These are phyloP conservation scores for Calameuta filiformis DNA, from an alignment of 2,888 invertebrate species.

Conservation along the genomic window DNA sequence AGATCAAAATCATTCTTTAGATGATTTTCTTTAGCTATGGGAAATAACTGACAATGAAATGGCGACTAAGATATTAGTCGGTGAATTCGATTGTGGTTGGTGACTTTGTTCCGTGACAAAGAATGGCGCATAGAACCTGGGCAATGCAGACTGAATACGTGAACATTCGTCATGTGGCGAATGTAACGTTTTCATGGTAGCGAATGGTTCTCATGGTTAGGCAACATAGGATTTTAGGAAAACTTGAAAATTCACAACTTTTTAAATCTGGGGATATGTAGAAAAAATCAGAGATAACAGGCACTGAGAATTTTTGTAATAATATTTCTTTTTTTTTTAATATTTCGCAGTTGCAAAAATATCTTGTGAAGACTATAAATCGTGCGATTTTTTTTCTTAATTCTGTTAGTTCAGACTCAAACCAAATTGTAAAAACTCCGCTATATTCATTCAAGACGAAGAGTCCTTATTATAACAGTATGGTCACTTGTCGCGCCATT, in stretches of 20 bases:
- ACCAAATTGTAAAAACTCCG: conserved; percentile 7
- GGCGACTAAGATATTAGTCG: conserved; percentile 8
- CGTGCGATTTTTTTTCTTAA: conserved; percentile 13
- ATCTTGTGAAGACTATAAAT: conserved; percentile 20
- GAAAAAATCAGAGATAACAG: neutral
- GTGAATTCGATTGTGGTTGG: conserved; percentile 20
- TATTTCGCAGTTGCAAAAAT: neutral
- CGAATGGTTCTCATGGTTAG: neutral
- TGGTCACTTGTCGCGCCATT: conserved; percentile 56
- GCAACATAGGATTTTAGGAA: neutral
- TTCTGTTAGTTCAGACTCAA: conserved; percentile 6
- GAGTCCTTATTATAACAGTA: conserved; percentile 37
- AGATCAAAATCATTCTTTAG: neutral
- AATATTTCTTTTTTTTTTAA: neutral
- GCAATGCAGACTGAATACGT: conserved; percentile 22
- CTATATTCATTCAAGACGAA: neutral
- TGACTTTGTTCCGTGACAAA: conserved; percentile 21
- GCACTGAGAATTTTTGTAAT: neutral
- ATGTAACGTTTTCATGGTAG: conserved; percentile 9
- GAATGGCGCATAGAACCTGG: conserved; percentile 10
- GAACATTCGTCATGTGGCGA: conserved; percentile 26
- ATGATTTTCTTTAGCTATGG: neutral
- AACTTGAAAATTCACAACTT: neutral
- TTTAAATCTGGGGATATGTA: neutral
- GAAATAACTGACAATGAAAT: neutral